Percentiles rank a stretch among this genome's conserved stretches.
Evolutionary conservation across 2,888 invertebrate species (phyloP).

Genomic region (Drosophila mulleri): DNA sequence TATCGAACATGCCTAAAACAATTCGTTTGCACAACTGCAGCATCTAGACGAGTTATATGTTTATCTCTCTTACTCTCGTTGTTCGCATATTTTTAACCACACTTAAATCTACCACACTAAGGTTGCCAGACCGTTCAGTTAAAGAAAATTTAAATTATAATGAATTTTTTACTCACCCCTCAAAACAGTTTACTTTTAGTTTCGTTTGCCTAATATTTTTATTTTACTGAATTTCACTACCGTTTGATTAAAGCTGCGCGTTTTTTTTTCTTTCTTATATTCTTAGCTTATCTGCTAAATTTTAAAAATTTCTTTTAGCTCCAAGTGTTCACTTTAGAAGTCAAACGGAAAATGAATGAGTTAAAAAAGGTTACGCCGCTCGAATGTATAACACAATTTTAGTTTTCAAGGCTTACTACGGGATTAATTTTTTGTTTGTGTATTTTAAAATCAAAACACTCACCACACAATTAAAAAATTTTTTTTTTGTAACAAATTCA

Average conservation of each 20-base stretch:
- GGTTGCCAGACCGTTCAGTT: not conserved
- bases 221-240: not conserved
- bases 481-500: slow-evolving; percentile 45
- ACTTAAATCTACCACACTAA: not conserved
- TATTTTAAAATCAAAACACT: slow-evolving; percentile 27
- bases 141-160: not conserved
- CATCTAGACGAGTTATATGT: not conserved
- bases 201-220: slow-evolving; percentile 11
- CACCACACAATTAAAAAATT: slow-evolving; percentile 39
- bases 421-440: not conserved
- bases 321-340: slow-evolving; percentile 34
- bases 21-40: slow-evolving; percentile 29
- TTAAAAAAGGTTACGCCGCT: not conserved
- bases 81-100: slow-evolving; percentile 8
- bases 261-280: slow-evolving; percentile 4
- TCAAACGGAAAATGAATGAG: slow-evolving; percentile 44
- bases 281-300: slow-evolving; percentile 17
- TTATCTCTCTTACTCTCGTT: slow-evolving; percentile 31
- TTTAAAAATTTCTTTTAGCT: slow-evolving; percentile 29
- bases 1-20: not conserved
- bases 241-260: slow-evolving; percentile 4
- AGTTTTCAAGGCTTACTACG: slow-evolving; percentile 32
- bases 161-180: slow-evolving; percentile 42
- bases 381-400: not conserved
- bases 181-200: not conserved